Evolutionary conservation across 2,888 invertebrate genomes (phyloP).

Genomic region (Lasius platythorax): DNA sequence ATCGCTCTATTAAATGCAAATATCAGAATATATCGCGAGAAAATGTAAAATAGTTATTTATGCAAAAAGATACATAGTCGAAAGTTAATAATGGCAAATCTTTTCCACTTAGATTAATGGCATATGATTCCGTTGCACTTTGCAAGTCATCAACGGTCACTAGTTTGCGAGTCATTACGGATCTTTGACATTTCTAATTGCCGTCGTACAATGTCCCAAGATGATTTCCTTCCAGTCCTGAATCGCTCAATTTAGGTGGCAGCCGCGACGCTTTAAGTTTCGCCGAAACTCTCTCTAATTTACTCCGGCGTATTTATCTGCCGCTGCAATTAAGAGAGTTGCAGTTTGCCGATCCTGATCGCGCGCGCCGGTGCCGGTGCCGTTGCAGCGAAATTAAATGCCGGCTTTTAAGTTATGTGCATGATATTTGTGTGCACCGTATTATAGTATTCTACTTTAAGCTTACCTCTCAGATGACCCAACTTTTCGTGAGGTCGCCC

Average conservation of each 20-base stretch:
- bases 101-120: slow-evolving; percentile 16
- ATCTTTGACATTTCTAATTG: slow-evolving; percentile 38
- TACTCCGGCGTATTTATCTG: slow-evolving; percentile 60
- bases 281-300: slow-evolving; percentile 60
- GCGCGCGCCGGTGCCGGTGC: slow-evolving; percentile 20
- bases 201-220: slow-evolving; percentile 39
- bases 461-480: slow-evolving; percentile 12
- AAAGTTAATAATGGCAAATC: slow-evolving; percentile 29
- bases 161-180: slow-evolving; percentile 47
- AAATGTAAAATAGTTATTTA: slow-evolving; percentile 3
- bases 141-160: slow-evolving; percentile 31
- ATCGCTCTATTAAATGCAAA: not conserved
- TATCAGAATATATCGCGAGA: not conserved
- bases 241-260: slow-evolving; percentile 60
- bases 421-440: slow-evolving; percentile 29
- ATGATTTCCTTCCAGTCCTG: slow-evolving; percentile 52
- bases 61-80: not conserved
- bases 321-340: slow-evolving; percentile 59
- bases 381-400: slow-evolving; percentile 53
- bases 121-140: slow-evolving; percentile 27
- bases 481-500: slow-evolving; percentile 16
- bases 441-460: slow-evolving; percentile 37
- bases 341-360: slow-evolving; percentile 51
- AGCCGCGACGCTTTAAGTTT: slow-evolving; percentile 56
- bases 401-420: slow-evolving; percentile 43